Percentiles rank a stretch among this genome's conserved stretches.
Conservation (phyloP, 2,888 invertebrate genomes). For the Boloria selene region DNA sequence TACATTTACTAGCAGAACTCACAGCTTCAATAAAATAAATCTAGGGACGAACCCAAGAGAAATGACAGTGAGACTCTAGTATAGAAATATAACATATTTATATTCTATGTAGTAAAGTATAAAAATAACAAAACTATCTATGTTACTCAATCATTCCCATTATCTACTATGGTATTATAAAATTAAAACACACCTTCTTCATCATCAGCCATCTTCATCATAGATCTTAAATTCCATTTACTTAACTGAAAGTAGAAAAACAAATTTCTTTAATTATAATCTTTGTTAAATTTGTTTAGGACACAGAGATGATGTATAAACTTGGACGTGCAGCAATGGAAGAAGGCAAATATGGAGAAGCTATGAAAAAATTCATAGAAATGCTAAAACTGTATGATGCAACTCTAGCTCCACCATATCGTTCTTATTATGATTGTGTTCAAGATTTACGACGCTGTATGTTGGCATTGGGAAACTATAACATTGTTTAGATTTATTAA, state of each 20-base stretch:
- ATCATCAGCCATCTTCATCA: slow-evolving; percentile 63
- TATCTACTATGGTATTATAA: too few species aligned
- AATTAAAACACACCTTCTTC: slow-evolving; percentile 55
- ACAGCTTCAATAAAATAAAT: too few species aligned
- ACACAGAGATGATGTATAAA: slow-evolving; percentile 86
- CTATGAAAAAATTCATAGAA: slow-evolving; percentile 84
- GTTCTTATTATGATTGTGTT: slow-evolving; percentile 88
- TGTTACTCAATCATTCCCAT: too few species aligned
- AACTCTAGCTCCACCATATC: slow-evolving; percentile 87
- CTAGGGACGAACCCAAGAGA: too few species aligned
- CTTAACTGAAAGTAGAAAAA: slow-evolving; percentile 5
- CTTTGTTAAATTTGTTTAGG: slow-evolving; percentile 64
- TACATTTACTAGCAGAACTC: too few species aligned
- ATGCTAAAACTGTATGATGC: slow-evolving; percentile 86
- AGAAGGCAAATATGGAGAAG: slow-evolving; percentile 83
- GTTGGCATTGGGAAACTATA: slow-evolving; percentile 85
- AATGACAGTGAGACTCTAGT: too few species aligned
- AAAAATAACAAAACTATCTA: too few species aligned
- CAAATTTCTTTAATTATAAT: slow-evolving; percentile 6
- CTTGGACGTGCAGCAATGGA: slow-evolving; percentile 84
- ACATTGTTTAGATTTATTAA: slow-evolving; percentile 50
- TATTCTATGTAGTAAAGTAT: too few species aligned
- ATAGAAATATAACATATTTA: too few species aligned
- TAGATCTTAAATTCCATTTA: background rate
- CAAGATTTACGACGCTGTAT: slow-evolving; percentile 87